A percentile compares a stretch with the other conserved stretches of the same genome.
Conservation (phyloP, 23 tunicate species). For the Ascidia mentula region DNA sequence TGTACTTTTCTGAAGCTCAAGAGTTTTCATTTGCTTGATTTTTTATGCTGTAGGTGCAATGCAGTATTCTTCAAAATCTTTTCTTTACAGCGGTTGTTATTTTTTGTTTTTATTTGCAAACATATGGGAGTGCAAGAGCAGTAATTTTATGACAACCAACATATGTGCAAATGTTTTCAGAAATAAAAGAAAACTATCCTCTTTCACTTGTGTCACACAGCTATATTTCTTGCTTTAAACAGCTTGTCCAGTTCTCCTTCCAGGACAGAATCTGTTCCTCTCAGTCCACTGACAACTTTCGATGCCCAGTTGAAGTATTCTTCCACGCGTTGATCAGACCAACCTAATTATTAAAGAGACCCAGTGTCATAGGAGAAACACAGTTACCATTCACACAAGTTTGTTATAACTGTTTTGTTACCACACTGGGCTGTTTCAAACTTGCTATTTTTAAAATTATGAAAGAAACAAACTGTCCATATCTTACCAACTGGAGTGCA, state of each 20-base stretch:
- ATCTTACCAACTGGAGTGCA: slow-evolving; percentile 77
- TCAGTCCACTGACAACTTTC: slow-evolving; percentile 79
- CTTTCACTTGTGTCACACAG: too few relatives aligned
- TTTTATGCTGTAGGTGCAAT: too few relatives aligned
- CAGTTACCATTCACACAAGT: not conserved
- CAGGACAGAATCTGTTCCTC: slow-evolving; percentile 65
- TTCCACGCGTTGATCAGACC: slow-evolving; percentile 78
- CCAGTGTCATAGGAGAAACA: too few relatives aligned
- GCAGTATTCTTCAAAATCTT: too few relatives aligned
- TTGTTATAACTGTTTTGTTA: not conserved
- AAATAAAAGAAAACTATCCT: too few relatives aligned
- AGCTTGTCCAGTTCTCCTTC: slow-evolving; percentile 65
- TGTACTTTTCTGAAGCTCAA: too few relatives aligned
- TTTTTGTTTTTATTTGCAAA: too few relatives aligned
- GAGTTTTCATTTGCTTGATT: too few relatives aligned
- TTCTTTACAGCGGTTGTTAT: too few relatives aligned
- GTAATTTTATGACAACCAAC: too few relatives aligned
- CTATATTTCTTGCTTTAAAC: slow-evolving; percentile 48
- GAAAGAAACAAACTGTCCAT: not conserved
- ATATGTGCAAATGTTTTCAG: too few relatives aligned
- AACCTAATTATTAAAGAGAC: slow-evolving; percentile 44
- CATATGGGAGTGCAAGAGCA: too few relatives aligned
- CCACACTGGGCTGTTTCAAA: not conserved
- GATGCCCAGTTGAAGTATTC: slow-evolving; percentile 90
- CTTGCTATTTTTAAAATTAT: not conserved